Conservation (phyloP, 2,888 invertebrate species). For the Dolichopus griseipennis region DNA sequence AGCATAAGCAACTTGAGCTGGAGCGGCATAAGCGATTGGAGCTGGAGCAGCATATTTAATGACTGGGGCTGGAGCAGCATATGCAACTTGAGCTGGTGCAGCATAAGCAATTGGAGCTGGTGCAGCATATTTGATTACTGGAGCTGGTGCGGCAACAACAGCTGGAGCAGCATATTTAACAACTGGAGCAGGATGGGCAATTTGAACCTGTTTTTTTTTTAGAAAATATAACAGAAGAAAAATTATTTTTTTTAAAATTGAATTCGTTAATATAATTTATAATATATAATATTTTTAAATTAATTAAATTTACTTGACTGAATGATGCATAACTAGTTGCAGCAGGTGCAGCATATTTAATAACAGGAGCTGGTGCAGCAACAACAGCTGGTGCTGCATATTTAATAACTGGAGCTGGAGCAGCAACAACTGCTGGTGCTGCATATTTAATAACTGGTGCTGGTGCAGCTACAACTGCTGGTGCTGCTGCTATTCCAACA, state of each 20-base stretch:
- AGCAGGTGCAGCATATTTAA: slow-evolving; percentile 15
- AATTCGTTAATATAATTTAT: not conserved
- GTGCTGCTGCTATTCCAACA: slow-evolving; percentile 15
- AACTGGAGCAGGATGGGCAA: slow-evolving; percentile 17
- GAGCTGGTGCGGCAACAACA: slow-evolving; percentile 13
- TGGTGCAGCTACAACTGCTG: slow-evolving; percentile 14
- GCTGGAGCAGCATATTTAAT: slow-evolving; percentile 9
- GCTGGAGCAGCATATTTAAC: slow-evolving; percentile 18
- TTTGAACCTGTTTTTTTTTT: slow-evolving; percentile 12
- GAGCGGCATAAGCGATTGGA: slow-evolving; percentile 12
- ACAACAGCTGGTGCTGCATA: slow-evolving; percentile 14
- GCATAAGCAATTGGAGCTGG: slow-evolving; percentile 7
- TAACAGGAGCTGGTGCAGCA: slow-evolving; percentile 10
- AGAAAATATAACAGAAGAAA: not conserved
- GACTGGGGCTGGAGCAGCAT: slow-evolving; percentile 8
- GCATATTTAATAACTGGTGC: slow-evolving; percentile 16
- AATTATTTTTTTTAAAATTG: not conserved
- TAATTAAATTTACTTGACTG: slow-evolving; percentile 34
- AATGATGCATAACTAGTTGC: slow-evolving; percentile 32
- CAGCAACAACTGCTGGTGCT: slow-evolving; percentile 16
- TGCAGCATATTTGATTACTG: slow-evolving; percentile 12
- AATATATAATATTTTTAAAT: not conserved
- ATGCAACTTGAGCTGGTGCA: slow-evolving; percentile 12
- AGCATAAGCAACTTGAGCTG: slow-evolving; percentile 6
- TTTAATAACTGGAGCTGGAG: slow-evolving; percentile 15